Conservation (phyloP, 2,113 vertebrate species). For the Elaphurus davidianus region DNA sequence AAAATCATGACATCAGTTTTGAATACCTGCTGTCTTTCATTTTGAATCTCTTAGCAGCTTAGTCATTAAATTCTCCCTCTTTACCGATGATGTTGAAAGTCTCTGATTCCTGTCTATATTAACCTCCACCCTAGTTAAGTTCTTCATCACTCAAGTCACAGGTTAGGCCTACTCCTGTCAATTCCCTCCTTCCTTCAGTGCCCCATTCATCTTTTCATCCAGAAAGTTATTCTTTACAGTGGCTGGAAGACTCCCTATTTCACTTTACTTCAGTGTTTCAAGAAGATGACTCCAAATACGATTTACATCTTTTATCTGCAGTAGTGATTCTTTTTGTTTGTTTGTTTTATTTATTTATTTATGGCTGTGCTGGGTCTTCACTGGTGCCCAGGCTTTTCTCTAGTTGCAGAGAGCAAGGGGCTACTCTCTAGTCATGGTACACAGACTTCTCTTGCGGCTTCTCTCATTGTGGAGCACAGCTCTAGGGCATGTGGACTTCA, state of each 20-base stretch:
- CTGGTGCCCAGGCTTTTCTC: neutral
- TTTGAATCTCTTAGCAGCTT: neutral
- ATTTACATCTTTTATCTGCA: neutral
- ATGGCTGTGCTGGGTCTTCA: neutral
- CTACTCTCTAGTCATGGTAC: neutral
- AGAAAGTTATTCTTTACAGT: neutral
- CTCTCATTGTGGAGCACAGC: fast-evolving
- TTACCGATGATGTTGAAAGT: neutral
- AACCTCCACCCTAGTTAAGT: neutral
- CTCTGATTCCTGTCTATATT: neutral
- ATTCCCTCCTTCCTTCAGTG: neutral
- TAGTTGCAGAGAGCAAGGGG: neutral
- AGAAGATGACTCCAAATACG: neutral
- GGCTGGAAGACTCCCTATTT: neutral
- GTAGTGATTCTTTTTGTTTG: neutral
- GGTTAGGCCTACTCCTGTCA: neutral
- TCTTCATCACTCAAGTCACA: no score
- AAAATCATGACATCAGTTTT: neutral
- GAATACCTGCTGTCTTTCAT: neutral
- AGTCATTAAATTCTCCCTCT: neutral
- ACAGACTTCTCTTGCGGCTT: neutral
- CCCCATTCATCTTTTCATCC: neutral
- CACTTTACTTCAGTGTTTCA: neutral
- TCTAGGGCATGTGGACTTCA: fast-evolving
- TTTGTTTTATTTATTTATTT: no score